Evolutionary conservation across 2,888 invertebrate species (phyloP), one percentile per base, ranked within the genome.

Genomic region (Drosophila percnosoma): DNA sequence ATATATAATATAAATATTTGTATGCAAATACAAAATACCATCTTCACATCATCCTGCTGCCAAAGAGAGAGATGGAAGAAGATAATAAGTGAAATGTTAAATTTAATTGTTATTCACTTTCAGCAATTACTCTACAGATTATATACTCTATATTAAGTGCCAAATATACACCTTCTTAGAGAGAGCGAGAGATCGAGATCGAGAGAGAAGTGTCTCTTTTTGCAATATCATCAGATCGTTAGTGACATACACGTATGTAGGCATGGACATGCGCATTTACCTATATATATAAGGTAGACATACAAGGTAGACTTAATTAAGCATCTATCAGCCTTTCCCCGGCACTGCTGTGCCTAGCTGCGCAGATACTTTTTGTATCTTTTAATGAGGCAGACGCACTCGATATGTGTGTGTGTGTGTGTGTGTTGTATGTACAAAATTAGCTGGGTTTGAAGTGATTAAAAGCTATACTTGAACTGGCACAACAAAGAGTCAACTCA

Each of bases 311-410:
- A 51, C 34, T 65, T 29, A 42, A 64, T 49, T 21, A 34, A 24
- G 45, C 45, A 45, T 45, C 34, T 4, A 2, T 7, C 13, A 33
- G n/a, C 49, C 51, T 31, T 29, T 29, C 4, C 40, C 49, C 8
- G 11, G n/a, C 49, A 42, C 38, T 29, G 34, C 27, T 34, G 33
- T 29, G 42, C 24, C 48, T 48, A 36, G 33, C 51, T 51, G 10
- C 51, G n/a, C 60, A 75, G 75, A 75, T 75, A 78, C 78, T 48
- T 69, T 66, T 74, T 78, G 69, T 77, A 64, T 60, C 68, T 74
- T 57, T 74, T 74, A 70, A 77, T 74, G 63, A 78, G 65, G n/a
- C 49, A 73, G 55, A 38, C 69, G 48, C 52, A 58, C 63, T 71
- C 53, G 38, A n/a, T 36, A 15, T 34, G 58, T 29, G 7, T 29